phyloP scores from a whole-genome alignment of 2,113 vertebrate species.

The Pardalotus punctatus region DNA sequence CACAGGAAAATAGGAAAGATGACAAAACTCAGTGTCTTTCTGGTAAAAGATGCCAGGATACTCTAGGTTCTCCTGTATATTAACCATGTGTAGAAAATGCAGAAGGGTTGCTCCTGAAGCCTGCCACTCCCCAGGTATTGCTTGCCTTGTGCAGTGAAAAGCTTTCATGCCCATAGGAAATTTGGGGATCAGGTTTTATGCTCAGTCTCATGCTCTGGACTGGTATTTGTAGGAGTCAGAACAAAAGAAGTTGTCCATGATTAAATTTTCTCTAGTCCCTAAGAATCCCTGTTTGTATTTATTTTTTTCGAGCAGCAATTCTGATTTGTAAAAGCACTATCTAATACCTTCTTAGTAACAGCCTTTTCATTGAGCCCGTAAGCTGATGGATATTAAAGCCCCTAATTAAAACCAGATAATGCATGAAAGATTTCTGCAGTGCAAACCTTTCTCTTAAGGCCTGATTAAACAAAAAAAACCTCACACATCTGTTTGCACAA shows the following conservation, averaged over 20 bases:
- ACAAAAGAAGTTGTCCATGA: background rate
- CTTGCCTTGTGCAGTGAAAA: background rate
- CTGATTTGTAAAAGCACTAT: background rate
- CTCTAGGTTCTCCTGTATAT: background rate
- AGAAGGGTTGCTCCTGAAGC: background rate
- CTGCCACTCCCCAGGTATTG: background rate
- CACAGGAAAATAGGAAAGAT: background rate
- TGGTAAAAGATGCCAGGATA: background rate
- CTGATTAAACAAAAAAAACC: background rate
- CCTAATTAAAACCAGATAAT: constrained; percentile 7
- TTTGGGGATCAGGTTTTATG: background rate
- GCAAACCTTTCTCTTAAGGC: background rate
- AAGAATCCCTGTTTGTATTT: background rate
- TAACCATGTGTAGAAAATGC: background rate
- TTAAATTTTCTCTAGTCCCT: background rate
- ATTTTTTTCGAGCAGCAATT: background rate
- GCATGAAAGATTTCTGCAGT: background rate
- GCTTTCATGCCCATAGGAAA: background rate
- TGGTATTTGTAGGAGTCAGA: background rate
- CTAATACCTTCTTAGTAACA: background rate
- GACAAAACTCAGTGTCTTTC: background rate
- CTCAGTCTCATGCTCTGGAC: background rate
- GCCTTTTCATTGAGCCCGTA: background rate
- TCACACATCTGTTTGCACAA: background rate
- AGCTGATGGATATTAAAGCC: background rate